Conservation (phyloP, 2,113 vertebrate genomes). For the Cyprinus carpio region DNA sequence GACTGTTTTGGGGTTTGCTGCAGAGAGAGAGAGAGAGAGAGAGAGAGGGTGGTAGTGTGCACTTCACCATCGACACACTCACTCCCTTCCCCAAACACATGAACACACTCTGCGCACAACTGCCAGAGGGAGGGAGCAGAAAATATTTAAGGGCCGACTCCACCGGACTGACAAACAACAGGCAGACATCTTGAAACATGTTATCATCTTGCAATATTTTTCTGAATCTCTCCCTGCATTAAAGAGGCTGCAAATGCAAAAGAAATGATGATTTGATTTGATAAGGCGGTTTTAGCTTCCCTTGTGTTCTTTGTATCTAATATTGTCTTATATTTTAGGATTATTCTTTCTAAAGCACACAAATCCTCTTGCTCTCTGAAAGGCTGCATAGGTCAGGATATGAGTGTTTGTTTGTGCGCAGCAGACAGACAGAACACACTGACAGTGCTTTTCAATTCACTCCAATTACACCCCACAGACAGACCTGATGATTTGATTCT, state of each 20-base stretch:
- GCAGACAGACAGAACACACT: conserved; percentile 21
- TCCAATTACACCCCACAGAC: conserved; percentile 24
- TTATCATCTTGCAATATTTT: not conserved
- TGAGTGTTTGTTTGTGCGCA: conserved; percentile 16
- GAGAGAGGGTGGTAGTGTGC: not conserved
- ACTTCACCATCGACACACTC: conserved; percentile 16
- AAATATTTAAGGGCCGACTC: conserved; percentile 33
- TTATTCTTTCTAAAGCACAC: conserved; percentile 1
- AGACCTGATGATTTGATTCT: not conserved
- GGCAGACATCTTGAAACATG: conserved; percentile 18
- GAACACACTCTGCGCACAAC: conserved; percentile 57
- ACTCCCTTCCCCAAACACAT: conserved; percentile 51
- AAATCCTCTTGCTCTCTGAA: not conserved
- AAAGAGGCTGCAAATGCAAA: not conserved
- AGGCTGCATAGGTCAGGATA: conserved; percentile 8
- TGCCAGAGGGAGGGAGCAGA: conserved; percentile 31
- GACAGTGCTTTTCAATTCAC: conserved; percentile 27
- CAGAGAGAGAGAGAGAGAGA: conserved; percentile 13
- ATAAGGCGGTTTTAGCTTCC: not conserved
- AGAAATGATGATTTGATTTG: not conserved
- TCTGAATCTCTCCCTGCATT: not conserved
- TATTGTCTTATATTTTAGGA: not conserved
- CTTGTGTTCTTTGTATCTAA: not conserved
- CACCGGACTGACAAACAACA: conserved; percentile 29
- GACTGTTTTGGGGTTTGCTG: conserved; percentile 31